phyloP scores from a whole-genome alignment of 2,797 vertebrate genomes.

The Urosaurus nigricauda region DNA sequence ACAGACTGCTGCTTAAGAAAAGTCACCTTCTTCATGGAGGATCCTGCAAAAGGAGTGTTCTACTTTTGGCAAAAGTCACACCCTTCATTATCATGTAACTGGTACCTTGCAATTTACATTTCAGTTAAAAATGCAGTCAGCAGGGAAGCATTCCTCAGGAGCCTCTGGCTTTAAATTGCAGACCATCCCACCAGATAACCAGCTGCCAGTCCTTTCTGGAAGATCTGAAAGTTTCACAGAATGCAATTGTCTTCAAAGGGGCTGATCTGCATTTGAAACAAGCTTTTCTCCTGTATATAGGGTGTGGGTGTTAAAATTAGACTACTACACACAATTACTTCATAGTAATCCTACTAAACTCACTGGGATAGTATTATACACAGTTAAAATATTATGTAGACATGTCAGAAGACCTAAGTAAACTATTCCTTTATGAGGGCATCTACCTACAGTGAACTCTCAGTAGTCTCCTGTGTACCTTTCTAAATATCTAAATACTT shows the following conservation, averaged over 20 bases:
- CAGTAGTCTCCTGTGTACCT: too few species aligned
- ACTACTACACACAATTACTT: not conserved
- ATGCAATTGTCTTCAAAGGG: slow-evolving; percentile 17
- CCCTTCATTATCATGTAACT: not conserved
- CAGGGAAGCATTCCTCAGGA: not conserved
- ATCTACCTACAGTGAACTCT: not conserved
- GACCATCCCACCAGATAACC: slow-evolving; percentile 16
- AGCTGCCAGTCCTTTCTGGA: slow-evolving; percentile 13
- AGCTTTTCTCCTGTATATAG: not conserved
- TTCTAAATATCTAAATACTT: not conserved
- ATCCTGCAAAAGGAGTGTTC: not conserved
- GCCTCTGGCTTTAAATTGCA: not conserved
- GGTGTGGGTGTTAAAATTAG: slow-evolving; percentile 10
- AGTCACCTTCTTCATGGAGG: not conserved
- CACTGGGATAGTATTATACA: not conserved
- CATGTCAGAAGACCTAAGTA: not conserved
- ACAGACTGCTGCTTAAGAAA: slow-evolving; percentile 1
- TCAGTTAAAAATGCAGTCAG: slow-evolving; percentile 22
- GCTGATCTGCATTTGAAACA: slow-evolving; percentile 24
- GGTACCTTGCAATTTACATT: slow-evolving; percentile 17
- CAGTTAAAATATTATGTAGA: not conserved
- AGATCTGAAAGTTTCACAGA: slow-evolving; percentile 11
- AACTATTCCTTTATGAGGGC: not conserved
- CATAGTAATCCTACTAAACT: not conserved
- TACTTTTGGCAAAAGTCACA: not conserved